A percentile compares a stretch with the other conserved stretches of the same genome.
Conservation (phyloP, 2,888 invertebrate species). For the Uropetala carovei region DNA sequence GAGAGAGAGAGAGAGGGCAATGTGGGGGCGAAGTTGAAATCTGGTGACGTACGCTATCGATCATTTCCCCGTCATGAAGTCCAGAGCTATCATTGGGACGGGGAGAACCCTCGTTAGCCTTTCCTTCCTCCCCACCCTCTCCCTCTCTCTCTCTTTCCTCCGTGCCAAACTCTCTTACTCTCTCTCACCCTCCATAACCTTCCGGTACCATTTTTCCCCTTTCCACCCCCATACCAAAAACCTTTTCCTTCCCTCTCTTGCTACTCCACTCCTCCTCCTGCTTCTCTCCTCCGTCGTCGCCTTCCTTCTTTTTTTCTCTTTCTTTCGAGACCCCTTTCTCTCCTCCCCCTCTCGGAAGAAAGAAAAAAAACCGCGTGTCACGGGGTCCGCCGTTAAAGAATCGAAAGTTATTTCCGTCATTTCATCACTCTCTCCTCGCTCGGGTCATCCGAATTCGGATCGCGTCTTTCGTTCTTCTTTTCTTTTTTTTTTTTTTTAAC, state of each 20-base stretch:
- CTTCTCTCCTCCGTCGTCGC: neutral
- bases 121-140: neutral
- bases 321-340: neutral
- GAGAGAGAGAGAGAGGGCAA: no score
- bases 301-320: no score
- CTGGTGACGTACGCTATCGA: constrained; percentile 52
- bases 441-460: neutral
- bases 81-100: constrained; percentile 45
- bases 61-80: constrained; percentile 53
- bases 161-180: neutral
- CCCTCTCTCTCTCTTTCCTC: neutral
- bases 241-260: neutral
- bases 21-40: constrained; percentile 44
- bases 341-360: neutral
- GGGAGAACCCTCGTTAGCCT: constrained; percentile 38
- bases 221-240: neutral
- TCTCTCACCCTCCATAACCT: neutral
- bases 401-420: constrained; percentile 11
- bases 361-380: neutral
- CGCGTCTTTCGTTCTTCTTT: neutral
- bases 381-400: neutral
- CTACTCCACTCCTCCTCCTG: neutral
- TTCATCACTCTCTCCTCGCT: neutral
- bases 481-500: no score
- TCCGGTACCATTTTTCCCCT: neutral